Evolutionary conservation across 2,113 vertebrate species (phyloP), one percentile per base, ranked within the genome.

Genomic region (Sprattus sprattus): DNA sequence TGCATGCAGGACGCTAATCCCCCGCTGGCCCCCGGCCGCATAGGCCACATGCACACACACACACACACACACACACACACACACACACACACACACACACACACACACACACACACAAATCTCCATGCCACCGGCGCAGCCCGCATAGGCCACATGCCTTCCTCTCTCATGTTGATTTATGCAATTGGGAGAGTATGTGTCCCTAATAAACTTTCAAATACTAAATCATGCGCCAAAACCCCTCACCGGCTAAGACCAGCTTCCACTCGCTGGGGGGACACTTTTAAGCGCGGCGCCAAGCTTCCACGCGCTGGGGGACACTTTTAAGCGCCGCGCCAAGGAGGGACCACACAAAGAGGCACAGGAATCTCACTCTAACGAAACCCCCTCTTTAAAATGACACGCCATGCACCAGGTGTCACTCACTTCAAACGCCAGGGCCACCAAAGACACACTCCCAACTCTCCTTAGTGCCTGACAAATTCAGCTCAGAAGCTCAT

Each of bases 151-250:
- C 64, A 44, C 85, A 93, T 88, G 88, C 90, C 84, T 90, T 28
- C 81, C 86, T 86, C 89, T 88, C 89, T 91, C 91, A 89, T 84
- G 49, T 85, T 88, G 89, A 92, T 92, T 93, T 85, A 87, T 87
- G 85, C n/a, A 88, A 90, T 92, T 92, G 84, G 91, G 86, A 86
- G 60, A 71, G 86, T 86, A 85, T 89, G 88, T 88, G 54, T 88
- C 88, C 83, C 84, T 83, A 83, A 83, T 89, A 81, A 85, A 88
- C 83, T 54, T 83, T 85, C 84, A 83, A 88, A 85, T 52, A 52
- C 84, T 87, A 86, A 87, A 89, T 85, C 83, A 88, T 83, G 84
- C 67, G 81, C 80, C 88, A 89, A 86, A 87, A 80, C 89, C 39
- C 39, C 39, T 39, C 39, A 39, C 39, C 39, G 39, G 39, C 39